A percentile compares a stretch with the other conserved stretches of the same genome.
phyloP scores from a whole-genome alignment of 2,888 invertebrate genomes.

The Heliconius cydno region DNA sequence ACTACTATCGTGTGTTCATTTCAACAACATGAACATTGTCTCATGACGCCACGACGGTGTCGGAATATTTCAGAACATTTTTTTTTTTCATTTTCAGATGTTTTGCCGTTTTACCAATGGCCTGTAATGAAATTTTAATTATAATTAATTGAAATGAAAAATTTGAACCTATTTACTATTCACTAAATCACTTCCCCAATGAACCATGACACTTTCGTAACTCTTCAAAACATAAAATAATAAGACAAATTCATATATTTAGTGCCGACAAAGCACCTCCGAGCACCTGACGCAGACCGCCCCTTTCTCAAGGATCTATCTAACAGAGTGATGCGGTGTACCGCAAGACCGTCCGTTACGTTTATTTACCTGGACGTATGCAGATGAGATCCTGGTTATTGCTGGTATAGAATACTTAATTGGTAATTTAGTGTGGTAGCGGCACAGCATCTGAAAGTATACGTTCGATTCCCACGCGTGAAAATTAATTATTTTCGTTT shows the following conservation, averaged over 20 bases:
- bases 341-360: constrained; percentile 13
- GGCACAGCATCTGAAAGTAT: no score
- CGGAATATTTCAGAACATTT: no score
- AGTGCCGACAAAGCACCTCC: constrained; percentile 18
- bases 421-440: no score
- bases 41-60: no score
- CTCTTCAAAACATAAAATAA: neutral
- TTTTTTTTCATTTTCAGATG: no score
- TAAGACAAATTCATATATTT: constrained; percentile 26
- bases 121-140: no score
- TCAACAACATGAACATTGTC: no score
- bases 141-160: no score
- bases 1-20: no score
- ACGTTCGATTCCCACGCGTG: neutral
- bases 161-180: no score
- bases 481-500: neutral
- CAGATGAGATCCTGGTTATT: constrained; percentile 6
- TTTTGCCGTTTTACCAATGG: no score
- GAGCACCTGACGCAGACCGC: constrained; percentile 28
- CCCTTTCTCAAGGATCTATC: constrained; percentile 28
- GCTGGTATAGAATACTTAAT: neutral
- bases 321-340: constrained; percentile 18
- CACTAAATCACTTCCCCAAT: no score
- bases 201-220: neutral
- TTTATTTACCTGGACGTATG: constrained; percentile 18